These are phyloP conservation scores for Sylvia atricapilla DNA, from an alignment of 2,113 vertebrate species.

Conservation along the genomic window DNA sequence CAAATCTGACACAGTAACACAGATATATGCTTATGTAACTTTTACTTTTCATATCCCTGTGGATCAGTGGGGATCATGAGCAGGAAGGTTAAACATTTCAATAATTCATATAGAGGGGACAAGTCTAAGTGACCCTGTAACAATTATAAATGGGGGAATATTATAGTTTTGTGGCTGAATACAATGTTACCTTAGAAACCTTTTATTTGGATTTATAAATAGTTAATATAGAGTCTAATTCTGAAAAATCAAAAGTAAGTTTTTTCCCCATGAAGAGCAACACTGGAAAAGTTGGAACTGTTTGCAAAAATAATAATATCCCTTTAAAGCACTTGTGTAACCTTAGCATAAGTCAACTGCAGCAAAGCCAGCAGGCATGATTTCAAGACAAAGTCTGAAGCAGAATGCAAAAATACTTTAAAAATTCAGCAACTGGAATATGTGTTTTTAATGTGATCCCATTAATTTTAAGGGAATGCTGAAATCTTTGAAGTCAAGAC, in stretches of 20 bases:
- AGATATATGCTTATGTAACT: neutral
- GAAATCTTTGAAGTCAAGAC: neutral
- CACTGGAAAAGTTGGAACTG: neutral
- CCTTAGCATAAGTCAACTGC: neutral
- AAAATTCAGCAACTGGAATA: neutral
- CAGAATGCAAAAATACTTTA: neutral
- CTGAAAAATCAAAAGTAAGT: neutral
- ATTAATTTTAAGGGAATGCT: slow-evolving; percentile 41
- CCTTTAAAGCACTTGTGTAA: neutral
- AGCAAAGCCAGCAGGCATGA: neutral
- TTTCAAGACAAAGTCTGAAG: neutral
- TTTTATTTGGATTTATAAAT: neutral
- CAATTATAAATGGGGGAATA: neutral
- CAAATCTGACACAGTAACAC: neutral
- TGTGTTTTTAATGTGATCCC: neutral
- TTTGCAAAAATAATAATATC: neutral
- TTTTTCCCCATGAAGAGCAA: neutral
- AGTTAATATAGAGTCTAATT: neutral
- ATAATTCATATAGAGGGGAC: neutral
- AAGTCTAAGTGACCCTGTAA: neutral
- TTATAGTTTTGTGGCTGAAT: neutral
- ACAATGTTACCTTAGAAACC: neutral
- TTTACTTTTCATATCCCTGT: neutral
- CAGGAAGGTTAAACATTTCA: neutral
- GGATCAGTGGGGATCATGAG: neutral